A percentile compares a stretch with the other conserved stretches of the same genome.
Evolutionary conservation across 2,888 invertebrate genomes (phyloP).

Genomic region (Portevinia maculata): DNA sequence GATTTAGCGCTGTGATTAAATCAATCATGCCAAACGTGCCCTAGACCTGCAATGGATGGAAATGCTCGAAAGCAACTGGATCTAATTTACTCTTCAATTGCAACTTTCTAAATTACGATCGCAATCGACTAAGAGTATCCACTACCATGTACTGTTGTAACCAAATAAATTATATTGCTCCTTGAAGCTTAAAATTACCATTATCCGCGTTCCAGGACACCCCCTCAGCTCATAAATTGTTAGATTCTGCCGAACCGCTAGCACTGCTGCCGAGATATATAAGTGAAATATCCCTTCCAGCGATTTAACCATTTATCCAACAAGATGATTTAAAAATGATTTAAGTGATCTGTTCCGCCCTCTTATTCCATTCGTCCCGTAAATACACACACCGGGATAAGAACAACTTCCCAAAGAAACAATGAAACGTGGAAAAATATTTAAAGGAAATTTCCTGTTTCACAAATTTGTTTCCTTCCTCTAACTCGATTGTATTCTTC

Average conservation of each 20-base stretch:
- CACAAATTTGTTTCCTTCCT: constrained; percentile 73
- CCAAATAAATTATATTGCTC: constrained; percentile 71
- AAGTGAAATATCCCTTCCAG: constrained; percentile 66
- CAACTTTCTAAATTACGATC: constrained; percentile 70
- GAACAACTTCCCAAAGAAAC: constrained; percentile 38
- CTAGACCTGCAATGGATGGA: neutral
- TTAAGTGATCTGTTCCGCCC: constrained; percentile 66
- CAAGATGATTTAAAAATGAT: constrained; percentile 74
- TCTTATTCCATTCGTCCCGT: constrained; percentile 7
- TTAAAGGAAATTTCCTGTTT: constrained; percentile 67
- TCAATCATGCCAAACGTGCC: constrained; percentile 40
- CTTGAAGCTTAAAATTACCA: constrained; percentile 73
- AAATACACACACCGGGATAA: neutral
- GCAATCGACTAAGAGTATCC: constrained; percentile 43
- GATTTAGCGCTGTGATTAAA: constrained; percentile 34
- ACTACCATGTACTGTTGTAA: constrained; percentile 35
- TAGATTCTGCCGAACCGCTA: constrained; percentile 39
- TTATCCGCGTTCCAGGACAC: constrained; percentile 55
- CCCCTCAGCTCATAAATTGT: constrained; percentile 62
- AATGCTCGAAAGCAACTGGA: constrained; percentile 37
- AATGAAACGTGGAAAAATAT: constrained; percentile 46
- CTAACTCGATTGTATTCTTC: constrained; percentile 72
- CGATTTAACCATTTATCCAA: constrained; percentile 62
- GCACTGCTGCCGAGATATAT: constrained; percentile 36
- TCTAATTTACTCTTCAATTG: constrained; percentile 53